A percentile compares a stretch with the other conserved stretches of the same genome.
These are phyloP conservation scores for Galerucella calmariensis DNA, from an alignment of 2,888 invertebrate species.

Conservation along the genomic window DNA sequence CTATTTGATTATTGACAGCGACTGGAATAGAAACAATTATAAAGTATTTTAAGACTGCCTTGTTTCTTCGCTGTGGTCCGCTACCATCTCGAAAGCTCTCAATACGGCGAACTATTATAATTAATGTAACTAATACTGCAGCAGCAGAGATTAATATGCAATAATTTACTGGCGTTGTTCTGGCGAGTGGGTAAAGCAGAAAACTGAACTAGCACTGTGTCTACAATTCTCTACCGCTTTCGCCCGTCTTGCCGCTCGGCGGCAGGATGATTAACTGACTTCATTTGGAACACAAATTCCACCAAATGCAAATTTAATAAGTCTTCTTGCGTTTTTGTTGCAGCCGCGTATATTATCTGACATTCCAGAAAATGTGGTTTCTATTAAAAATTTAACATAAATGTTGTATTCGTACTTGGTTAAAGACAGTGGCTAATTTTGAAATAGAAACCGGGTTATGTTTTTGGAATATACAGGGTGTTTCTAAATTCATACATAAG, in stretches of 20 bases:
- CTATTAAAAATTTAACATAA: constrained; percentile 45
- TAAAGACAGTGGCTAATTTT: background rate
- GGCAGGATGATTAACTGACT: constrained; percentile 64
- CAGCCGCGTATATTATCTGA: constrained; percentile 43
- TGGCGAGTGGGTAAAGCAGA: constrained; percentile 61
- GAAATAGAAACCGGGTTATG: background rate
- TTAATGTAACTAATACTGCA: constrained; percentile 67
- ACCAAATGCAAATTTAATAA: constrained; percentile 66
- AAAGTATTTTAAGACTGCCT: constrained; percentile 46
- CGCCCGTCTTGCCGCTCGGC: constrained; percentile 53
- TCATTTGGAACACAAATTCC: constrained; percentile 65
- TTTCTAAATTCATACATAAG: too few species aligned
- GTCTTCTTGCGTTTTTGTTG: constrained; percentile 61
- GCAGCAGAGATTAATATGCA: constrained; percentile 66
- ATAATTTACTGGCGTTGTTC: constrained; percentile 65
- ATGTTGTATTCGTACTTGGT: constrained; percentile 14
- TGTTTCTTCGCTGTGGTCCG: constrained; percentile 54
- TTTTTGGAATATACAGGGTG: too few species aligned
- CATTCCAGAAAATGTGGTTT: constrained; percentile 36
- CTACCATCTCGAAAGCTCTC: constrained; percentile 59
- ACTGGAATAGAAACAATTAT: constrained; percentile 2
- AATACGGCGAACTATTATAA: constrained; percentile 63
- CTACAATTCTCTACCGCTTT: constrained; percentile 57
- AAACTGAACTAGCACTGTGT: constrained; percentile 63
- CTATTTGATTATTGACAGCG: background rate